Conservation (phyloP, 2,113 vertebrate genomes). For the Nothobranchius kuhntae region DNA sequence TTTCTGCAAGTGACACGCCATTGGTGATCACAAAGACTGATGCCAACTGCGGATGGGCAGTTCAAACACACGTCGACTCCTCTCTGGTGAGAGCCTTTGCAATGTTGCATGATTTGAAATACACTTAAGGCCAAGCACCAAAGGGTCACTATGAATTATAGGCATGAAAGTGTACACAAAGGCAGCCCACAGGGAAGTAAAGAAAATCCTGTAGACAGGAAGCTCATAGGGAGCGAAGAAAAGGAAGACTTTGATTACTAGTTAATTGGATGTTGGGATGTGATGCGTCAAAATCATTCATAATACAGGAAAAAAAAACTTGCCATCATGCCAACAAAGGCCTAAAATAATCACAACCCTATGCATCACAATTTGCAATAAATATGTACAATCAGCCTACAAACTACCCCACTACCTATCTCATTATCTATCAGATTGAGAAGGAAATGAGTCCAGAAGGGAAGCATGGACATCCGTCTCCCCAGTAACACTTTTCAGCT, state of each 20-base stretch:
- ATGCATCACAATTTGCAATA: no score
- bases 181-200: conserved; percentile 10
- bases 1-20: conserved; percentile 48
- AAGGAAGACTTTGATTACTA: background rate
- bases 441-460: no score
- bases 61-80: conserved; percentile 5
- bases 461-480: no score
- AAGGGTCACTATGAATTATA: conserved; percentile 40
- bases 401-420: no score
- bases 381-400: no score
- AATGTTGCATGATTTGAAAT: conserved; percentile 49
- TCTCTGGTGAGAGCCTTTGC: conserved; percentile 8
- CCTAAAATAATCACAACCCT: no score
- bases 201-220: conserved; percentile 7
- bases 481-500: no score
- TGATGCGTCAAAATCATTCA: conserved; percentile 15
- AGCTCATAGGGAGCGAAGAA: background rate
- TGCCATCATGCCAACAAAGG: no score
- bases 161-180: conserved; percentile 8
- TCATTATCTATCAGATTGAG: no score
- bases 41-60: conserved; percentile 18
- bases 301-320: no score
- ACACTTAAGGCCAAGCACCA: conserved; percentile 16
- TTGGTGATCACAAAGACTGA: conserved; percentile 34
- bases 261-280: background rate